phyloP scores from a whole-genome alignment of 1,140 invertebrate species.

The Drosophila yakuba region DNA sequence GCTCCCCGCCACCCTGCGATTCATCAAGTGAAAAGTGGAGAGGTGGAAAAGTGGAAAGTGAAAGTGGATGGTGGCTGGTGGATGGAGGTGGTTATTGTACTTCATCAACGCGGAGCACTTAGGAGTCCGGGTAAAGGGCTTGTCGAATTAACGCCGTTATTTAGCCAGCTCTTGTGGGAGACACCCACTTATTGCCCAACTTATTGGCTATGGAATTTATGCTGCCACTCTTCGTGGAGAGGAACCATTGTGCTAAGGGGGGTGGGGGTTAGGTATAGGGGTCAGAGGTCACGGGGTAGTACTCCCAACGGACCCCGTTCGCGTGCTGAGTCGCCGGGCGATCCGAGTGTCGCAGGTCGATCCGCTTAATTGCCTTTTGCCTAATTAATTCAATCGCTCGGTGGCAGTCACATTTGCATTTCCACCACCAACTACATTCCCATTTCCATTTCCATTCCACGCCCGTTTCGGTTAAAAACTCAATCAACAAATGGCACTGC shows the following conservation, averaged over 20 bases:
- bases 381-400: slow-evolving; percentile 75
- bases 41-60: slow-evolving; percentile 29
- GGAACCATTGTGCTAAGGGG: too few relatives aligned
- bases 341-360: slow-evolving; percentile 57
- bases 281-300: too few relatives aligned
- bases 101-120: slow-evolving; percentile 57
- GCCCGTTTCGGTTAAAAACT: slow-evolving; percentile 42
- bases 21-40: slow-evolving; percentile 62
- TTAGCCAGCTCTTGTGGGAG: slow-evolving; percentile 51
- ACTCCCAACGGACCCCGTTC: slow-evolving; percentile 46
- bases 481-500: slow-evolving; percentile 48
- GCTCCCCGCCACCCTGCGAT: slow-evolving; percentile 26
- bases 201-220: slow-evolving; percentile 61
- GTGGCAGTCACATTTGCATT: slow-evolving; percentile 53
- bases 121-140: slow-evolving; percentile 27
- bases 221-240: slow-evolving; percentile 14
- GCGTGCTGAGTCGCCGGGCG: slow-evolving; percentile 55
- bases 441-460: slow-evolving; percentile 14
- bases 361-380: slow-evolving; percentile 80
- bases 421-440: slow-evolving; percentile 12
- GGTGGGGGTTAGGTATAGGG: background rate
- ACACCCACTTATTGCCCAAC: slow-evolving; percentile 60
- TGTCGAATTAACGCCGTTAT: slow-evolving; percentile 70
- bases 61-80: background rate
- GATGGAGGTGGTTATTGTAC: slow-evolving; percentile 26